Evolutionary conservation across 2,113 vertebrate species (phyloP), one percentile per base, ranked within the genome.

Genomic region (Heliornis fulica): DNA sequence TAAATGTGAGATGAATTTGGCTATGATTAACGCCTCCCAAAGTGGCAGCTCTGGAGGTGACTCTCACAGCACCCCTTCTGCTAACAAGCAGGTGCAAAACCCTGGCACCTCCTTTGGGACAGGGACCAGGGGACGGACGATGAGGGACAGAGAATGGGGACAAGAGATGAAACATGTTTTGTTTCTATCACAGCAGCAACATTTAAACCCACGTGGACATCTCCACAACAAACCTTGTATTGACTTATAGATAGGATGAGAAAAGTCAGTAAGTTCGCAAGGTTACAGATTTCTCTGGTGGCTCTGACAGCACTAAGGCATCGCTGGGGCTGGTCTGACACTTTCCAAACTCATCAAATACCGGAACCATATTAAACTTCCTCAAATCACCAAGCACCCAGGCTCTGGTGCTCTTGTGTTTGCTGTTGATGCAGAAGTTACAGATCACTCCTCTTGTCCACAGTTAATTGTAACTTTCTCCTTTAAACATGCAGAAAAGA

Each of bases 61-160:
- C 5, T 9, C 7, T 45, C 65, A 20, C 28, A 85, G 11, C 14
- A 66, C 21, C 65, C 32, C 19, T 90, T 38, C 22, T 20, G 12
- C 13, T n/a, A 34, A 85, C 10, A 71, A 43, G 25, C 32, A 80
- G 29, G 23, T 2, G 8, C 5, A 78, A 70, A 84, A 85, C 57
- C 23, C 34, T 59, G 38, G 4, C 4, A 53, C 13, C 14, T 71
- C 7, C 16, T 88, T 2, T n/a, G 34, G 51, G 10, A 75, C 9
- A 5, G 5, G 40, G 28, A 11, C 36, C 0, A 3, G 9, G 0
- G 11, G 14, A 41, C 0, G 3, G 8, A 0, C 13, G 10, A 45
- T 66, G 23, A 79, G 34, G 7, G 32, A 36, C 46, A 59, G 23
- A 29, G 32, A 63, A 54, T 21, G 36, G 9, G 11, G 17, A 25